phyloP scores from a whole-genome alignment of 2,888 invertebrate genomes.

The Gisinianus flammeolus region DNA sequence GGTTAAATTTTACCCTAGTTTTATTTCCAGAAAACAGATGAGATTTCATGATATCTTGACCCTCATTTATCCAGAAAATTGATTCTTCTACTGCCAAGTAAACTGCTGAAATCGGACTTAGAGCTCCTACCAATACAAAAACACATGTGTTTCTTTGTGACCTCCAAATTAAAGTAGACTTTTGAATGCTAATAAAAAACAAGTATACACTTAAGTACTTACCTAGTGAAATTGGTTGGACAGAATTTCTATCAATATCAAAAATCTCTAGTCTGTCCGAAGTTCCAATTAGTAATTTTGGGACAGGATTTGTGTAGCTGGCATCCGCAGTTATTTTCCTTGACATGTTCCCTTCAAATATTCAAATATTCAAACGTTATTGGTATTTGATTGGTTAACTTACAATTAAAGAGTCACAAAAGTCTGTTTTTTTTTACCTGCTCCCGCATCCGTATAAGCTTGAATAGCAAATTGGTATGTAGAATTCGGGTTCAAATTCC shows the following conservation, averaged over 20 bases:
- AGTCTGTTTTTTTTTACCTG: too few relatives aligned
- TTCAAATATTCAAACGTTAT: too few relatives aligned
- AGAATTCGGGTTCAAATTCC: conserved; percentile 43
- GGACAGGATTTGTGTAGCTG: conserved; percentile 72
- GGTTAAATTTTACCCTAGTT: conserved; percentile 59
- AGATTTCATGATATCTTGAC: conserved; percentile 73
- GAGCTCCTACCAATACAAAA: conserved; percentile 35
- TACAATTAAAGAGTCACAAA: too few relatives aligned
- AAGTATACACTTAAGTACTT: too few relatives aligned
- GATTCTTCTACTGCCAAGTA: conserved; percentile 63
- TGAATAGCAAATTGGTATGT: conserved; percentile 69
- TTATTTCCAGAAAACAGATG: conserved; percentile 65
- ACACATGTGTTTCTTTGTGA: too few relatives aligned
- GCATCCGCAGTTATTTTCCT: conserved; percentile 72
- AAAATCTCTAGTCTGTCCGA: conserved; percentile 74
- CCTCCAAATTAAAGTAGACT: too few relatives aligned
- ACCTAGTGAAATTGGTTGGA: conserved; percentile 43
- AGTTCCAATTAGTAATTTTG: conserved; percentile 76
- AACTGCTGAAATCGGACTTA: conserved; percentile 48
- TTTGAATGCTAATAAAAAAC: too few relatives aligned
- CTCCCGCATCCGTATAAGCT: conserved; percentile 79
- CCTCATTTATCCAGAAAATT: conserved; percentile 82
- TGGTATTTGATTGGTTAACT: too few relatives aligned
- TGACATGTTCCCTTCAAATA: conserved; percentile 74
- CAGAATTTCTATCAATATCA: conserved; percentile 73